A percentile compares a stretch with the other conserved stretches of the same genome.
Conservation (phyloP, 2,888 invertebrate genomes). For the Diloba caeruleocephala region DNA sequence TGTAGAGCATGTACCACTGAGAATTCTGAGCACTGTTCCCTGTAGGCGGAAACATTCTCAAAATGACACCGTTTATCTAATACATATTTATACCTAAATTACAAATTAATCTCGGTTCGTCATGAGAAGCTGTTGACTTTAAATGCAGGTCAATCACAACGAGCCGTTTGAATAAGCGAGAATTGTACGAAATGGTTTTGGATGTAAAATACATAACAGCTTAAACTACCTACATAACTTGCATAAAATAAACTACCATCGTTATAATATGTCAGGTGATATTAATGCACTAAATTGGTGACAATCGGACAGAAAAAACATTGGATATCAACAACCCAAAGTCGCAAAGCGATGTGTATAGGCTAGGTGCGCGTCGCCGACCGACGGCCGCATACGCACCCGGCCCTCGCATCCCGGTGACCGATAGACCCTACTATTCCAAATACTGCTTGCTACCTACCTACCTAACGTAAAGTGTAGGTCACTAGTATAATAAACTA, state of each 20-base stretch:
- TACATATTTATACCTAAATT: conserved; percentile 86
- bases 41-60: conserved; percentile 77
- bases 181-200: conserved; percentile 73
- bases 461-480: conserved; percentile 59
- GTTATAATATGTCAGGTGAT: conserved; percentile 83
- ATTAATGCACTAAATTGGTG: conserved; percentile 73
- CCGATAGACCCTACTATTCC: conserved; percentile 34
- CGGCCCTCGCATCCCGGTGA: conserved; percentile 34
- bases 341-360: conserved; percentile 81
- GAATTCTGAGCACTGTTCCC: conserved; percentile 81
- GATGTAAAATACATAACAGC: conserved; percentile 87
- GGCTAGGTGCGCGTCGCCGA: conserved; percentile 52
- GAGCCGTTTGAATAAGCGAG: conserved; percentile 72
- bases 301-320: conserved; percentile 62
- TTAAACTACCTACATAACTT: conserved; percentile 88
- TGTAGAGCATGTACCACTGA: conserved; percentile 85
- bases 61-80: conserved; percentile 84
- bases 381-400: conserved; percentile 18
- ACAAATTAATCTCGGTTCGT: conserved; percentile 85
- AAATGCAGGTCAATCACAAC: conserved; percentile 84
- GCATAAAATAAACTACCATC: conserved; percentile 87
- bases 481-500: conserved; percentile 72
- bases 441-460: conserved; percentile 55
- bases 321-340: conserved; percentile 50
- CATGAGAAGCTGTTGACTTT: conserved; percentile 80